A percentile compares a stretch with the other conserved stretches of the same genome.
Conservation (phyloP, 1,140 invertebrate species). For the Nebria ingens region DNA sequence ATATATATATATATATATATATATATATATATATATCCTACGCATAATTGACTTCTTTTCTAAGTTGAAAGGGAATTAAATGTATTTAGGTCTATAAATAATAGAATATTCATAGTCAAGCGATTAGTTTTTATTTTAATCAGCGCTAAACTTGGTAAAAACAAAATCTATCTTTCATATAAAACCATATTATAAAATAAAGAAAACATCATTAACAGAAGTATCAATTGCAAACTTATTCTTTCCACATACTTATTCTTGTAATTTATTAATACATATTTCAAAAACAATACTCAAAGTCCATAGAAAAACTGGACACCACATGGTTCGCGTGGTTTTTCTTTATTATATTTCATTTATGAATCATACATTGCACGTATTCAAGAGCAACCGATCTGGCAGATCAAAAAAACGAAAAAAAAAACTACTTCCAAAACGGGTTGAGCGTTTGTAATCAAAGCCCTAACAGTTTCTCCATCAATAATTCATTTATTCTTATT, state of each 20-base stretch:
- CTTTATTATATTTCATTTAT: neutral
- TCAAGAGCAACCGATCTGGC: neutral
- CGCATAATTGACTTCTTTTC: no score
- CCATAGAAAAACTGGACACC: neutral
- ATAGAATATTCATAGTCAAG: neutral
- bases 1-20: no score
- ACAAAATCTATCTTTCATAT: no score
- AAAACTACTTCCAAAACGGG: neutral
- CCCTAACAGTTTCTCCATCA: constrained; percentile 1
- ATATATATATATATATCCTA: no score
- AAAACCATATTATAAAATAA: neutral
- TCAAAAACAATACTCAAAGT: neutral
- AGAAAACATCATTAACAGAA: no score
- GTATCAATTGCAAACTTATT: neutral
- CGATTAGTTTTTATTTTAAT: neutral
- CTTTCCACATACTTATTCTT: no score
- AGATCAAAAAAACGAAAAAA: neutral
- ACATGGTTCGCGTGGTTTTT: no score
- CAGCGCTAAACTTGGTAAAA: neutral
- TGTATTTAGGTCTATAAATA: neutral
- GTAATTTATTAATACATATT: neutral
- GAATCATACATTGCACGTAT: neutral
- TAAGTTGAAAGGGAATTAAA: no score
- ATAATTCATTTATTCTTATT: constrained; percentile 7
- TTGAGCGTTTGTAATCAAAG: neutral